Evolutionary conservation across 1,140 invertebrate species (phyloP), one percentile per base, ranked within the genome.

Genomic region (Pachyrhynchus sulphureomaculatus): DNA sequence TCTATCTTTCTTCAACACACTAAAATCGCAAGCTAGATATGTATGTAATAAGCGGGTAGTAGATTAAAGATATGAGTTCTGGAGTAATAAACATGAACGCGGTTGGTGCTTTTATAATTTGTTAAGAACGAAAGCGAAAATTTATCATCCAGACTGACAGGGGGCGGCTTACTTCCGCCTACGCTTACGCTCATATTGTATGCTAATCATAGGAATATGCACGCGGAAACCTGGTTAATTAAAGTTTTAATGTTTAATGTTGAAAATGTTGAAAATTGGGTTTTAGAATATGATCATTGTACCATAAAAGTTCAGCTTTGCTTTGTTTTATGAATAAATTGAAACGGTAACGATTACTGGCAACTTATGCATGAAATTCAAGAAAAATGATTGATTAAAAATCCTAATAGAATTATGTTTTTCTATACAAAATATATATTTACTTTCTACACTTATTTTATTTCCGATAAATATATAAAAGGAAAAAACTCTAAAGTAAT

Each of bases 91-190:
- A 49, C 55, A 18, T 48, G 32, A 49, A 49, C 55, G 44, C 55
- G 42, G 55, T 48, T 58, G 55, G 55, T 58, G 44, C 32, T 48
- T 58, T 49, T 39, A 34, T 58, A 58, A 58, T 58, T 58, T 48
- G 55, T 58, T 48, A 36, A 34, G 23, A 56, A 29, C 39, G 41
- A 45, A 58, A 58, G 26, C 55, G 55, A 58, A 58, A 58, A 58
- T 58, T 58, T 58, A 58, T 58, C 55, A 58, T 58, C 36, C 24
- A 33, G 55, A 20, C 55, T 37, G 55, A 58, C 55, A 58, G 55
- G 45, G 45, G 55, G 44, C 42, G 53, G 53, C 42, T 45, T 18
- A 41, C 55, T 58, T 58, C 55, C 55, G 55, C 55, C 55, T 58
- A 48, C 44, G 55, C 39, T 48, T 49, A 49, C 55, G 44, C 21